Evolutionary conservation across 2,797 vertebrate species (phyloP), one percentile per base, ranked within the genome.

Genomic region (Fistularia tabacaria): DNA sequence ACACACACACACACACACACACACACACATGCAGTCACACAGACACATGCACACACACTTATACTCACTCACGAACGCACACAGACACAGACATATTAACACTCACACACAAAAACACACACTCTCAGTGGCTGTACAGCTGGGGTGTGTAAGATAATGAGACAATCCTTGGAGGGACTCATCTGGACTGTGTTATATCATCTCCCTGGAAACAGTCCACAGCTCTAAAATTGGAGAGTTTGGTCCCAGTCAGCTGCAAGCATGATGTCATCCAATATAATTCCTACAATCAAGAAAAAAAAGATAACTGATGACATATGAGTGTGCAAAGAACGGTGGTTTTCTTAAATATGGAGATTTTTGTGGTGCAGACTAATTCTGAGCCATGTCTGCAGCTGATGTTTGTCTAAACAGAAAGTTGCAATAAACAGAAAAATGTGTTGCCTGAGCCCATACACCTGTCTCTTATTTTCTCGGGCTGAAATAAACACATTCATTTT

Each of bases 171-270:
- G 71, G 74, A 83, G 84, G 68, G 79, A 61, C 76, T 85, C 85
- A 87, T 88, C 81, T 86, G 81, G 82, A 84, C 71, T 77, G 76
- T n/a, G 73, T 88, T 88, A 85, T 84, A 83, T 84, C 86, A 87
- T 88, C 74, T 74, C 79, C 66, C 66, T 88, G 88, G 87, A 87
- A 83, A 85, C 61, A 1, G 48, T 77, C 83, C 85, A 74, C 76
- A 13, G 68, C 75, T 76, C 78, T 80, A 83, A 85, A 84, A 87
- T 81, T 74, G 69, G 80, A 83, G 71, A 74, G 76, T 85, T 82
- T 84, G 73, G 80, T 75, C 67, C 55, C 62, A 69, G 85, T 87
- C 85, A 88, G 86, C 85, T 90, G 87, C 82, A 79, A 25, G 79
- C 64, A 83, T 88, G 87, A 88, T 85, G 85, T 88, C 86, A 88